Conservation (phyloP, 2,797 vertebrate genomes). For the Rhabdophis nuchalis region DNA sequence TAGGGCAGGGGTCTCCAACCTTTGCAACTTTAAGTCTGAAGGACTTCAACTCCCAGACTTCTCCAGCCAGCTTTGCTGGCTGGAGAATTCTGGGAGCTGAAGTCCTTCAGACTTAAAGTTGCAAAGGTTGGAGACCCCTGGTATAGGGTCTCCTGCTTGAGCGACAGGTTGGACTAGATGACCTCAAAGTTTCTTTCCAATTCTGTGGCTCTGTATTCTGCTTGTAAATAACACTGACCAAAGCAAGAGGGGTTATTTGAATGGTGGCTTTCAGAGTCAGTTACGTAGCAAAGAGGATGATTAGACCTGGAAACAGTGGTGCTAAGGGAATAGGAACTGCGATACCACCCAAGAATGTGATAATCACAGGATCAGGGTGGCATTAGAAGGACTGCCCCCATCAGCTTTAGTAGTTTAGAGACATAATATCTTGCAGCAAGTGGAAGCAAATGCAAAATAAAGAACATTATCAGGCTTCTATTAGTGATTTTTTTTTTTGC, state of each 20-base stretch:
- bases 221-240: background rate
- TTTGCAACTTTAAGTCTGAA: no score
- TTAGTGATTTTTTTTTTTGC: background rate
- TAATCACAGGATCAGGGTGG: background rate
- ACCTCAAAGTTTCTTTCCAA: background rate
- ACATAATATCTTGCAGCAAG: background rate
- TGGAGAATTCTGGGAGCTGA: no score
- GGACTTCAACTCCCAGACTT: no score
- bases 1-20: no score
- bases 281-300: background rate
- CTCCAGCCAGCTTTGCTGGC: no score
- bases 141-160: background rate
- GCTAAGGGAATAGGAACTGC: background rate
- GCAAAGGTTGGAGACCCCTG: no score
- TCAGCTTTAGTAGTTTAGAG: background rate
- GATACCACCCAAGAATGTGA: background rate
- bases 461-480: background rate
- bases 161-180: background rate
- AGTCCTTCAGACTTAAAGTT: no score
- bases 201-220: background rate
- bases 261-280: background rate
- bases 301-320: no score
- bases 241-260: background rate
- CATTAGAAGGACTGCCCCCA: background rate
- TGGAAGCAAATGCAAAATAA: background rate